Evolutionary conservation across 1,140 invertebrate species (phyloP).

Genomic region (Euura saliciscinereae): DNA sequence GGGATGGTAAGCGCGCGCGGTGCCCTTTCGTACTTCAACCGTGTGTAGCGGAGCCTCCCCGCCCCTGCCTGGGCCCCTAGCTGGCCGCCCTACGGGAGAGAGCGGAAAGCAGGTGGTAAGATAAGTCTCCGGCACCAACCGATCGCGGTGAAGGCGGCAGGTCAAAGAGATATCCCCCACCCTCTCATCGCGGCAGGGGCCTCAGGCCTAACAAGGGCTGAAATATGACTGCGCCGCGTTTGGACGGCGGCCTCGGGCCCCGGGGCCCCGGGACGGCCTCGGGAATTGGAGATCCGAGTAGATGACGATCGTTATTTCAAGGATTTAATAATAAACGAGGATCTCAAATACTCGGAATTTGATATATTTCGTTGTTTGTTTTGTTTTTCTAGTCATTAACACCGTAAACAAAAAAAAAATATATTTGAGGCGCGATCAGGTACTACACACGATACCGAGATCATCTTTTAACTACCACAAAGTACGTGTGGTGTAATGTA

Average conservation of each 20-base stretch:
- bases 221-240: slow-evolving; percentile 53
- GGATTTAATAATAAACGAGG: no score
- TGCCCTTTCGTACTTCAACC: no score
- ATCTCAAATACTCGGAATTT: no score
- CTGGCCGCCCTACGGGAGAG: slow-evolving; percentile 21
- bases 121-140: slow-evolving; percentile 31
- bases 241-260: slow-evolving; percentile 15
- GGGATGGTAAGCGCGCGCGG: no score
- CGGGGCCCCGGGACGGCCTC: not conserved
- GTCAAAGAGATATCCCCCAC: slow-evolving; percentile 57
- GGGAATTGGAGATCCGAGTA: not conserved
- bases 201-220: slow-evolving; percentile 56
- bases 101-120: slow-evolving; percentile 44
- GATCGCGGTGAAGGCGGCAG: slow-evolving; percentile 47
- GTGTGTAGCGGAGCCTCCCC: slow-evolving; percentile 9
- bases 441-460: no score
- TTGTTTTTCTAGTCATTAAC: no score
- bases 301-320: no score
- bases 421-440: no score
- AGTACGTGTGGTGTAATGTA: no score
- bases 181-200: slow-evolving; percentile 47
- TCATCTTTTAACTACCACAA: no score
- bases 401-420: no score
- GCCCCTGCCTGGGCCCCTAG: slow-evolving; percentile 20
- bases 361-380: no score